Evolutionary conservation across 2,113 vertebrate genomes (phyloP).

Genomic region (Marmota flaviventris): DNA sequence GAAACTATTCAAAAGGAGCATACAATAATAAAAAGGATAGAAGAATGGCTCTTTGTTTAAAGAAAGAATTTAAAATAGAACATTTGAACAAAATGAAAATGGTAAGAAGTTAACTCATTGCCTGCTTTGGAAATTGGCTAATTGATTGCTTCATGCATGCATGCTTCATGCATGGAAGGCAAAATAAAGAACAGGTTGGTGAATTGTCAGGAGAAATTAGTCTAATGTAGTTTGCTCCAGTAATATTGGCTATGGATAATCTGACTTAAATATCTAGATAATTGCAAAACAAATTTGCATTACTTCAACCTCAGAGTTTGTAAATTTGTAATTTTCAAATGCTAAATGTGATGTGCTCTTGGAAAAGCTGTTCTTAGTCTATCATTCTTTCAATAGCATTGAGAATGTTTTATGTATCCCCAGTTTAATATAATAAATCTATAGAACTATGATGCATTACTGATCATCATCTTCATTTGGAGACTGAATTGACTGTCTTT

Average conservation of each 20-base stretch:
- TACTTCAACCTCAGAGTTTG: background rate
- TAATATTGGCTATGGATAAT: background rate
- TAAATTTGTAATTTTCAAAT: conserved; percentile 49
- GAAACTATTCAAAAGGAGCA: conserved; percentile 66
- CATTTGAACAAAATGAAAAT: conserved; percentile 66
- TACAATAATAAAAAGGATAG: conserved; percentile 59
- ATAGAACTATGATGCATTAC: background rate
- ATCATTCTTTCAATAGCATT: conserved; percentile 18
- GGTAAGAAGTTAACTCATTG: conserved; percentile 61
- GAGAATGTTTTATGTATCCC: background rate
- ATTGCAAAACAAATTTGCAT: background rate
- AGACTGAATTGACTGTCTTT: background rate
- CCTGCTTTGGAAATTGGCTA: conserved; percentile 32
- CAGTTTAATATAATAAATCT: background rate
- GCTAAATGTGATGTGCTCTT: background rate
- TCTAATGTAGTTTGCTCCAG: background rate
- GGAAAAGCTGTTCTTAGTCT: background rate
- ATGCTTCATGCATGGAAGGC: background rate
- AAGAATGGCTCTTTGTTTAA: conserved; percentile 76
- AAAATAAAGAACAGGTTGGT: background rate
- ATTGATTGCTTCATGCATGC: background rate
- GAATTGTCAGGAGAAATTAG: conserved; percentile 37
- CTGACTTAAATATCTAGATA: conserved; percentile 32
- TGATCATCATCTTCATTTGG: background rate
- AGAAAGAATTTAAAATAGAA: conserved; percentile 72